Conservation (phyloP, 2,113 vertebrate species). For the Typhlomys cinereus region DNA sequence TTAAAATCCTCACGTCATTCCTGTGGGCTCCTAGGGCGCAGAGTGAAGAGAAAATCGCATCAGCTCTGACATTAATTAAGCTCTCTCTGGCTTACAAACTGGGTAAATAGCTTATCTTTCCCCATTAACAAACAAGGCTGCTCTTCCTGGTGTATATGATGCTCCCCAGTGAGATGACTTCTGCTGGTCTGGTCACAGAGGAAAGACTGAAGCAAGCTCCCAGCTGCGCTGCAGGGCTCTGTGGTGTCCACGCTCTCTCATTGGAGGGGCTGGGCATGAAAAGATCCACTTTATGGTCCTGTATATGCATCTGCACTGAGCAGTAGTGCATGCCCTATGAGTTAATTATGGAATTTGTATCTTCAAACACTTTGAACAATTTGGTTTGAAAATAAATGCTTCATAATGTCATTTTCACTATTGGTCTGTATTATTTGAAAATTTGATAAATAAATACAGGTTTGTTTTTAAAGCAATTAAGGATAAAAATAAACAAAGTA, state of each 20-base stretch:
- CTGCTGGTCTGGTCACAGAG: constrained; percentile 29
- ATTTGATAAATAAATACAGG: not conserved
- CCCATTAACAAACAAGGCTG: constrained; percentile 50
- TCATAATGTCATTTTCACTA: not conserved
- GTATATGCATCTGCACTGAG: not conserved
- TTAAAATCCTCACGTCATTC: constrained; percentile 75
- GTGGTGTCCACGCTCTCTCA: not conserved
- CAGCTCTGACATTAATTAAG: constrained; percentile 72
- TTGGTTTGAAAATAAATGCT: not conserved
- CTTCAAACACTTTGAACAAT: not conserved
- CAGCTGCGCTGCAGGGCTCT: not conserved
- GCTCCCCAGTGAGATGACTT: constrained; percentile 52
- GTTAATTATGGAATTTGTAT: not conserved
- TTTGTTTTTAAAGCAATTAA: not conserved
- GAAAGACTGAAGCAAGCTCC: not conserved
- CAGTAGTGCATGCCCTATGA: not conserved
- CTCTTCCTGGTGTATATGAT: constrained; percentile 54
- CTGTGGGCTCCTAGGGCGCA: constrained; percentile 67
- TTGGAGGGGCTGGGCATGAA: not conserved
- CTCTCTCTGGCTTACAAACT: constrained; percentile 55
- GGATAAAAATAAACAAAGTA: not conserved
- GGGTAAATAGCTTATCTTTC: constrained; percentile 59
- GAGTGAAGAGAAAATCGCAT: constrained; percentile 63
- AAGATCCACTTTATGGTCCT: not conserved
- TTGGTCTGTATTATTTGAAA: not conserved